Evolutionary conservation across 1,140 invertebrate species (phyloP).

Genomic region (Aphaenogaster rudis): DNA sequence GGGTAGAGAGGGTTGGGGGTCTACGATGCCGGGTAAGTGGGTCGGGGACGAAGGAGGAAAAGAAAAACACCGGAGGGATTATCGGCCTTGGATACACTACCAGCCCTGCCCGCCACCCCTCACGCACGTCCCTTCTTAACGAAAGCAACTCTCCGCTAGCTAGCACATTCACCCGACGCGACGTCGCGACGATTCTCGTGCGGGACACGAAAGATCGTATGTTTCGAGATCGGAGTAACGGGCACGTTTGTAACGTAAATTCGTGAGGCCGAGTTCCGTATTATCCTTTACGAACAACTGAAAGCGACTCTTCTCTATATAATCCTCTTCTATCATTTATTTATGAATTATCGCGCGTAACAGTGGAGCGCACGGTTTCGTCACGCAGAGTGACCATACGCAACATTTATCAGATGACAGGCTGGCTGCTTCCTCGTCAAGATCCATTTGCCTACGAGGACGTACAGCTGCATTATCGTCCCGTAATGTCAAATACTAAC

Average conservation of each 20-base stretch:
- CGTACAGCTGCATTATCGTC: slow-evolving; percentile 55
- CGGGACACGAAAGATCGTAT: slow-evolving; percentile 5
- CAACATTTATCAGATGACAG: slow-evolving; percentile 57
- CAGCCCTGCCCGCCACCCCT: slow-evolving; percentile 28
- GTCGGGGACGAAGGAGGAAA: slow-evolving; percentile 69
- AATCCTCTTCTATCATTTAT: neutral
- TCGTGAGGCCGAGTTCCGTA: neutral
- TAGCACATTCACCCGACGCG: slow-evolving; percentile 5
- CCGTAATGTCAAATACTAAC: slow-evolving; percentile 62
- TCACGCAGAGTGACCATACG: slow-evolving; percentile 16
- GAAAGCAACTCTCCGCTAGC: slow-evolving; percentile 30
- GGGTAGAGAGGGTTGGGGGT: slow-evolving; percentile 67
- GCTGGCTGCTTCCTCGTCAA: slow-evolving; percentile 48
- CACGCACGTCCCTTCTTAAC: slow-evolving; percentile 53
- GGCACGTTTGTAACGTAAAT: neutral
- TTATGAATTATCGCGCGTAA: slow-evolving; percentile 28
- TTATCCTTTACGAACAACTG: neutral
- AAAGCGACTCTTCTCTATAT: neutral
- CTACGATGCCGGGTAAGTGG: slow-evolving; percentile 74
- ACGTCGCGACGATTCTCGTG: slow-evolving; percentile 25
- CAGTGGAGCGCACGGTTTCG: neutral
- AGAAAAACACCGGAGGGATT: slow-evolving; percentile 80
- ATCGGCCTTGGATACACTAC: slow-evolving; percentile 74
- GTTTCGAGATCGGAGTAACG: neutral
- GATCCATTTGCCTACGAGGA: slow-evolving; percentile 62